Percentiles rank a stretch among this genome's conserved stretches.
Evolutionary conservation across 2,888 invertebrate genomes (phyloP).

Genomic region (Azorinus chamasolen): DNA sequence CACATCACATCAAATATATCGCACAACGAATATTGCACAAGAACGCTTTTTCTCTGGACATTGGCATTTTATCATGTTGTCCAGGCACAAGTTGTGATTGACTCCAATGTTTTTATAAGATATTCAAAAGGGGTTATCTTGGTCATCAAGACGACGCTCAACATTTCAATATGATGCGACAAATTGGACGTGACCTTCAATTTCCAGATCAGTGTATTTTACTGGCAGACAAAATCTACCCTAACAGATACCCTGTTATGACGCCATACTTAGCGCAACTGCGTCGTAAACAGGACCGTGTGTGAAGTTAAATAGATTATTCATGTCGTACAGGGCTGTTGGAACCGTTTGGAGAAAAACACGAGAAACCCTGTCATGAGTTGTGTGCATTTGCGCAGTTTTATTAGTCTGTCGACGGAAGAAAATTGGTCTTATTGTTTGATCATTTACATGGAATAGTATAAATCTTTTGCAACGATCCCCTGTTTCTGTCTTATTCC

Average conservation of each 20-base stretch:
- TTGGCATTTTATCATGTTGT: slow-evolving; percentile 15
- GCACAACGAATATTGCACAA: too few relatives aligned
- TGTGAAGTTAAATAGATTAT: slow-evolving; percentile 4
- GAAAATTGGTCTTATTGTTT: too few relatives aligned
- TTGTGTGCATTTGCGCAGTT: neutral
- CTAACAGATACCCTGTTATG: slow-evolving; percentile 17
- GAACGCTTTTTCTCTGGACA: slow-evolving; percentile 1
- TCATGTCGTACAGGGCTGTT: neutral
- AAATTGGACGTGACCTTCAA: slow-evolving; percentile 5
- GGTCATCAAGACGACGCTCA: slow-evolving; percentile 27
- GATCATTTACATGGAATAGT: too few relatives aligned
- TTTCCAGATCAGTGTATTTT: slow-evolving; percentile 13
- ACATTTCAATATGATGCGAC: slow-evolving; percentile 10
- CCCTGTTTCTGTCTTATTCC: too few relatives aligned
- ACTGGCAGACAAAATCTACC: slow-evolving; percentile 32
- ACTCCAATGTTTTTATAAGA: slow-evolving; percentile 5
- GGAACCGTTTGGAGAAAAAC: slow-evolving; percentile 12
- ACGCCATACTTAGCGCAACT: slow-evolving; percentile 25
- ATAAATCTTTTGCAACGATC: too few relatives aligned
- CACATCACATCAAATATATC: too few relatives aligned
- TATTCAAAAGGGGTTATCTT: slow-evolving; percentile 23
- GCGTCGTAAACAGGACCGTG: neutral
- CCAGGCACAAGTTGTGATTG: slow-evolving; percentile 22
- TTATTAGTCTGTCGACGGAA: slow-evolving; percentile 5
- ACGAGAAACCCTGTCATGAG: neutral